A percentile compares a stretch with the other conserved stretches of the same genome.
These are phyloP conservation scores for Nephila pilipes DNA, from an alignment of 1,140 invertebrate species.

Conservation along the genomic window DNA sequence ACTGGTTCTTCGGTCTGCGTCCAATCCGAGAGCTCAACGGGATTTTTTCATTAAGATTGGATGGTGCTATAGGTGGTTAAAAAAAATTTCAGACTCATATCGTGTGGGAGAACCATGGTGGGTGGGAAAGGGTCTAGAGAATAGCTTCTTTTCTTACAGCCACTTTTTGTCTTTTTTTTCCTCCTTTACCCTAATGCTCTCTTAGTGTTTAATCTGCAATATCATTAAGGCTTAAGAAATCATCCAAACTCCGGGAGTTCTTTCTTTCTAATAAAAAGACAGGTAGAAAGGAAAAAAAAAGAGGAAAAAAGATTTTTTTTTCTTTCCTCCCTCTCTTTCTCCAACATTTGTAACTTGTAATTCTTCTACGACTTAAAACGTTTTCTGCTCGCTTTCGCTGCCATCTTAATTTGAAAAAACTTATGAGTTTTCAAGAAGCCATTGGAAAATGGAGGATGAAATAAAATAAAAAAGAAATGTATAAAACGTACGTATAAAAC, in stretches of 20 bases:
- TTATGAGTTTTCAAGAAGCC: constrained; percentile 68
- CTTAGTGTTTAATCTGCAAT: constrained; percentile 71
- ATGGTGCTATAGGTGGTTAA: constrained; percentile 46
- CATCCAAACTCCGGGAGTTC: constrained; percentile 48
- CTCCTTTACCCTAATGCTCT: constrained; percentile 6
- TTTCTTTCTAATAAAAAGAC: constrained; percentile 59
- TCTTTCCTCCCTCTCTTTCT: background rate
- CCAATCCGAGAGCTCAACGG: constrained; percentile 55
- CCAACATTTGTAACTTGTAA: constrained; percentile 55
- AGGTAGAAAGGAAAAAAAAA: background rate
- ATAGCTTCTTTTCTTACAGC: constrained; percentile 71
- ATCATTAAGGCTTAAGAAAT: constrained; percentile 71
- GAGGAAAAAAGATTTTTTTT: background rate
- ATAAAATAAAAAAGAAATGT: constrained; percentile 11
- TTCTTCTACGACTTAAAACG: constrained; percentile 56
- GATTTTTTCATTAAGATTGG: constrained; percentile 74
- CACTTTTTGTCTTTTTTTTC: constrained; percentile 63
- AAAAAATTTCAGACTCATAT: constrained; percentile 27
- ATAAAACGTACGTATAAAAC: constrained; percentile 58
- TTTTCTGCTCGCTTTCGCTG: constrained; percentile 36
- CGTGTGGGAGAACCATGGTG: constrained; percentile 23
- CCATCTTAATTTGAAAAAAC: constrained; percentile 76
- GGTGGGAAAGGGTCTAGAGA: background rate
- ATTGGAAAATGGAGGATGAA: constrained; percentile 23
- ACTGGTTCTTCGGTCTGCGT: constrained; percentile 20